A percentile compares a stretch with the other conserved stretches of the same genome.
Evolutionary conservation across 2,888 invertebrate genomes (phyloP).

Genomic region (Mesoligia furuncula): DNA sequence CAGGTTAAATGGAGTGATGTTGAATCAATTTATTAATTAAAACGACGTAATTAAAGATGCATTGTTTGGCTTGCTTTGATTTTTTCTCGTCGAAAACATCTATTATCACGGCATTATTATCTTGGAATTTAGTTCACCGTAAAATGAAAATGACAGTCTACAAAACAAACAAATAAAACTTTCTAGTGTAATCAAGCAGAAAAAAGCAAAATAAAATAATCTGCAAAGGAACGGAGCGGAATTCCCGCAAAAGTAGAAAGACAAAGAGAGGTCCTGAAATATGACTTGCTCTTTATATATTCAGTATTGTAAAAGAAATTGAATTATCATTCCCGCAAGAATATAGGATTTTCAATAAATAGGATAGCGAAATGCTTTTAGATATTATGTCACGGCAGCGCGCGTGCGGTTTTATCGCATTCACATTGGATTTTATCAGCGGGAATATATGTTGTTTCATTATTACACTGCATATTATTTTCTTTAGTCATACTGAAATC

Average conservation of each 20-base stretch:
- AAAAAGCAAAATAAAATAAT: constrained; percentile 59
- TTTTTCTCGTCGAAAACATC: background rate
- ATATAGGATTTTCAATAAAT: constrained; percentile 63
- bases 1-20: background rate
- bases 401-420: constrained; percentile 62
- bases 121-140: constrained; percentile 17
- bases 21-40: background rate
- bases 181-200: constrained; percentile 58
- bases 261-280: constrained; percentile 60
- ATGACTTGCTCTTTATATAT: constrained; percentile 63
- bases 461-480: constrained; percentile 58
- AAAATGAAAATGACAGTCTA: constrained; percentile 34
- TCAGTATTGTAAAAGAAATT: constrained; percentile 63
- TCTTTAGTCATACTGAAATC: constrained; percentile 34
- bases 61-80: background rate
- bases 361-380: constrained; percentile 60
- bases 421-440: constrained; percentile 52
- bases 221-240: constrained; percentile 50
- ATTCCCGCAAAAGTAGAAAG: constrained; percentile 50
- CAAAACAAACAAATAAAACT: constrained; percentile 57
- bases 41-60: background rate
- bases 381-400: constrained; percentile 47
- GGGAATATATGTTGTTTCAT: constrained; percentile 56
- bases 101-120: constrained; percentile 16
- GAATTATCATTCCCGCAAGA: constrained; percentile 63